Conservation (phyloP, 2,113 vertebrate species). For the Neofelis nebulosa region DNA sequence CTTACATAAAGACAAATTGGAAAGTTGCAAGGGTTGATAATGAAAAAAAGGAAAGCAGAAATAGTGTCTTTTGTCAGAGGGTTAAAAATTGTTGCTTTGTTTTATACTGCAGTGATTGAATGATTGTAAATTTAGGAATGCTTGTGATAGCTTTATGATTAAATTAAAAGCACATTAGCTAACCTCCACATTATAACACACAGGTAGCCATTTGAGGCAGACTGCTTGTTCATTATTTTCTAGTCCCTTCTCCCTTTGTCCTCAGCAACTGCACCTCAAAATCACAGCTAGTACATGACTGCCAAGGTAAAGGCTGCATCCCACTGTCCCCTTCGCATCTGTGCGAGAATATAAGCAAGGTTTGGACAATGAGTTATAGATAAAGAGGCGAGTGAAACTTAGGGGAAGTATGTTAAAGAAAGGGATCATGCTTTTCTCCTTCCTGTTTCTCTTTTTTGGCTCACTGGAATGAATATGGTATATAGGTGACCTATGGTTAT, state of each 20-base stretch:
- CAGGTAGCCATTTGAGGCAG: not conserved
- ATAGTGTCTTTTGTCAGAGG: not conserved
- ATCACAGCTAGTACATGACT: not conserved
- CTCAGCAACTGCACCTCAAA: not conserved
- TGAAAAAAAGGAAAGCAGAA: not conserved
- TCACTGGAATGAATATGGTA: not conserved
- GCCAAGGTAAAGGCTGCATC: not conserved
- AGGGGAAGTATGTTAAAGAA: not conserved
- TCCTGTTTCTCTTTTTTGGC: not conserved
- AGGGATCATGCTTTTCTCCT: no score
- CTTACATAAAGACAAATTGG: not conserved
- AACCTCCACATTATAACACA: no score
- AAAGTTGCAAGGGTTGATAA: not conserved
- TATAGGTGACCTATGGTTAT: not conserved
- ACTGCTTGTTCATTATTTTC: not conserved
- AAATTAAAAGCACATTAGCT: not conserved
- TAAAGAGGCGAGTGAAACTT: not conserved
- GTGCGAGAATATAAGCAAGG: not conserved
- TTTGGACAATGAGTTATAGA: not conserved
- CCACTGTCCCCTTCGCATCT: no score
- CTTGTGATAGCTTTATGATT: not conserved
- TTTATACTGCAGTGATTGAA: not conserved
- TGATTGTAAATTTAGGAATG: not conserved
- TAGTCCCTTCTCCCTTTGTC: not conserved
- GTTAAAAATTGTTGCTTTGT: not conserved